phyloP scores from a whole-genome alignment of 2,888 invertebrate species.

The Caenorhabditis becei region DNA sequence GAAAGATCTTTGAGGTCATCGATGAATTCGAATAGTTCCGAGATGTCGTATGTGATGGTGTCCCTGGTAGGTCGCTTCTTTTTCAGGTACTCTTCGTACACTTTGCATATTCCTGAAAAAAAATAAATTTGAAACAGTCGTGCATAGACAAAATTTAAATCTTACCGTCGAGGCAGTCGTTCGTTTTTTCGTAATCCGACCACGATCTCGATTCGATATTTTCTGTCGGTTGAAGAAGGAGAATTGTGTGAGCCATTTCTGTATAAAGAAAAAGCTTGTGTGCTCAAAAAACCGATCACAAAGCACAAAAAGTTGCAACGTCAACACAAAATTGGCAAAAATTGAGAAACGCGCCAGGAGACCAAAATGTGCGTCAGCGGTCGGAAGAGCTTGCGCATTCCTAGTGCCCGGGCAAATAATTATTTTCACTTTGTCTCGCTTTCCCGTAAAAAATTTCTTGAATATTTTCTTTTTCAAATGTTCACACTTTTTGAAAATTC shows the following conservation, averaged over 20 bases:
- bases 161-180: conserved; percentile 75
- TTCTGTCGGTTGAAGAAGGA: conserved; percentile 93
- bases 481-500: not conserved
- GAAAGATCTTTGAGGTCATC: conserved; percentile 96
- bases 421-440: conserved; percentile 2
- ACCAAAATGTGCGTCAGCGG: not conserved
- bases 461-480: not conserved
- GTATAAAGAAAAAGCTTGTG: not conserved
- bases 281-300: not conserved
- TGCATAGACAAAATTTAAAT: conserved; percentile 2
- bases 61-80: conserved; percentile 94
- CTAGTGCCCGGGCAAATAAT: conserved; percentile 18
- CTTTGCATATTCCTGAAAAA: conserved; percentile 91
- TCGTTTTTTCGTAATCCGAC: conserved; percentile 97
- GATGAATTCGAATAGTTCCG: conserved; percentile 96
- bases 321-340: conserved; percentile 23
- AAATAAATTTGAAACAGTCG: not conserved
- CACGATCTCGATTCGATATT: conserved; percentile 97
- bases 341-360: conserved; percentile 27
- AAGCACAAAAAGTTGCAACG: conserved; percentile 22
- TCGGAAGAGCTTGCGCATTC: conserved; percentile 15
- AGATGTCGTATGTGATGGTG: conserved; percentile 97
- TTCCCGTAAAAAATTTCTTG: not conserved
- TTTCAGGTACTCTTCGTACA: conserved; percentile 98
- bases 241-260: conserved; percentile 88